Percentiles rank a stretch among this genome's conserved stretches.
These are phyloP conservation scores for Orthonyx spaldingii DNA, from an alignment of 2,113 vertebrate species.

Conservation along the genomic window DNA sequence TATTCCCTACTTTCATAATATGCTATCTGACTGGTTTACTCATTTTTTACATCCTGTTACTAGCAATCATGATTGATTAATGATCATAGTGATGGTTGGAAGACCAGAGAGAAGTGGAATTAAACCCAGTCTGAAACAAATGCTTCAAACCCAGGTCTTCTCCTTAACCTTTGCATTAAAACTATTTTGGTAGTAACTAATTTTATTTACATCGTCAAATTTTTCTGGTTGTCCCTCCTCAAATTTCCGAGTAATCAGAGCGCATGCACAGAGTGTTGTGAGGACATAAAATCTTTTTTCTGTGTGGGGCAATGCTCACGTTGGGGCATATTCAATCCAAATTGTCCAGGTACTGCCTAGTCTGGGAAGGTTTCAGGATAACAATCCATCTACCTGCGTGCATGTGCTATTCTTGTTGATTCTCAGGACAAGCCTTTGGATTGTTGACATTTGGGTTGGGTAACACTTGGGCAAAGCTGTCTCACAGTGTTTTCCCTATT, in stretches of 20 bases:
- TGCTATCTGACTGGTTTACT: not conserved
- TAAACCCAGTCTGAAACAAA: not conserved
- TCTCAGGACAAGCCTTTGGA: not conserved
- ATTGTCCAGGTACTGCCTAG: not conserved
- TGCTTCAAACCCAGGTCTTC: not conserved
- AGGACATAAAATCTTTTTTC: not conserved
- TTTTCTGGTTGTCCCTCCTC: not conserved
- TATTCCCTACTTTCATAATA: not conserved
- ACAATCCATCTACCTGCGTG: not conserved
- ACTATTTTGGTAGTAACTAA: not conserved
- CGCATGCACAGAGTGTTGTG: not conserved
- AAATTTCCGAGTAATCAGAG: not conserved
- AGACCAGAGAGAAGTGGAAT: not conserved
- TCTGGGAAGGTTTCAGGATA: not conserved
- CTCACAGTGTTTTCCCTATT: not conserved
- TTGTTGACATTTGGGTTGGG: not conserved
- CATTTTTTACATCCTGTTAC: not conserved
- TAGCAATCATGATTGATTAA: not conserved
- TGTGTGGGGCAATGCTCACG: not conserved
- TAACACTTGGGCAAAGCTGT: not conserved
- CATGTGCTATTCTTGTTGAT: not conserved
- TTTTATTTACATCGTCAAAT: not conserved
- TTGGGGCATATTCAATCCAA: fast-evolving
- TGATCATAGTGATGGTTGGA: not conserved
- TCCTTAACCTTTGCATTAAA: not conserved